Conservation (phyloP, 2,888 invertebrate species). For the Eucera pruinosa region DNA sequence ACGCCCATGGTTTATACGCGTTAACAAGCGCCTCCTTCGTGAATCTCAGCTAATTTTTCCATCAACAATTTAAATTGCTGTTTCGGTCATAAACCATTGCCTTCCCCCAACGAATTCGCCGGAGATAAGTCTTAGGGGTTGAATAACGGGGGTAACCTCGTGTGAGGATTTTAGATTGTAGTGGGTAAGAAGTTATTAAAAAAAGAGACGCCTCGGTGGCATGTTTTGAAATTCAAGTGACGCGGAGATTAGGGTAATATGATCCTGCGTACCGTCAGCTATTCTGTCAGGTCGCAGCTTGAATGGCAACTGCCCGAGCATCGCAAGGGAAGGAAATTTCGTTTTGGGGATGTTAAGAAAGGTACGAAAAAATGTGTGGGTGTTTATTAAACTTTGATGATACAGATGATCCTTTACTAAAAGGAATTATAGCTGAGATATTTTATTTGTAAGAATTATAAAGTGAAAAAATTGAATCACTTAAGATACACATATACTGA, state of each 20-base stretch:
- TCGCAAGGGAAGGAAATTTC: conserved; percentile 18
- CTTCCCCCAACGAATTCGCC: background rate
- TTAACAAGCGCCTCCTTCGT: conserved; percentile 8
- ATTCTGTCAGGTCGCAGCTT: conserved; percentile 62
- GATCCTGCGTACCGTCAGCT: conserved; percentile 68
- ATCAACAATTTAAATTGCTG: conserved; percentile 7
- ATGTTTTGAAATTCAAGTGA: conserved; percentile 6
- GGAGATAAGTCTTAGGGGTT: background rate
- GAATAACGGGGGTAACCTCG: background rate
- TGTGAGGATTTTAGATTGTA: background rate
- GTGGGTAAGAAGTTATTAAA: background rate
- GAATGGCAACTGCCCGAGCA: background rate
- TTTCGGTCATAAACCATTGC: background rate
- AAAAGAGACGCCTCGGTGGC: background rate
- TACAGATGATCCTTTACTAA: background rate
- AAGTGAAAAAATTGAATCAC: too few species aligned
- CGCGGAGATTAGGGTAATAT: conserved; percentile 54
- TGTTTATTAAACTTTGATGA: background rate
- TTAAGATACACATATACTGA: too few species aligned
- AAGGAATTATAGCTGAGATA: background rate
- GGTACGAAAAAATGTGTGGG: conserved; percentile 17
- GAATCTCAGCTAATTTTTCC: conserved; percentile 9
- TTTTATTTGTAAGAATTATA: background rate
- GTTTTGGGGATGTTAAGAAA: conserved; percentile 25
- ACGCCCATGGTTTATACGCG: conserved; percentile 7